These are phyloP conservation scores for Drosophila saltans DNA, from an alignment of 1,140 invertebrate species.

Conservation along the genomic window DNA sequence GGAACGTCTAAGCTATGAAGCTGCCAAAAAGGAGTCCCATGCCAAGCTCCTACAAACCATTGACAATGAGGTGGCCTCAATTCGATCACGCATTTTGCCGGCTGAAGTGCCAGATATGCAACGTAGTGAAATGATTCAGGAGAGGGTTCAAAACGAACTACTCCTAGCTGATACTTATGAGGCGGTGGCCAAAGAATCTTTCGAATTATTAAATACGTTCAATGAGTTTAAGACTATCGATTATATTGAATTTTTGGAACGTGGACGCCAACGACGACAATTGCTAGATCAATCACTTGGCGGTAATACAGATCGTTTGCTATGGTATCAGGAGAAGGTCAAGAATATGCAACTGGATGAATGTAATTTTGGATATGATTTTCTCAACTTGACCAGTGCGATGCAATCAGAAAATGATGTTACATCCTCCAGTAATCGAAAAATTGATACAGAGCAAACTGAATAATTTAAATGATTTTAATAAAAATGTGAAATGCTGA, in stretches of 20 bases:
- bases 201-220: conserved; percentile 48
- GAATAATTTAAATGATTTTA: background rate
- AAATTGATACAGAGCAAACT: background rate
- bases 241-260: conserved; percentile 70
- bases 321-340: conserved; percentile 64
- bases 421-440: background rate
- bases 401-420: background rate
- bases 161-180: conserved; percentile 50
- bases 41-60: conserved; percentile 51
- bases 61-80: conserved; percentile 64
- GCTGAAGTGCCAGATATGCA: conserved; percentile 61
- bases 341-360: conserved; percentile 47
- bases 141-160: conserved; percentile 56
- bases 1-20: conserved; percentile 68
- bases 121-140: conserved; percentile 69
- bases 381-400: conserved; percentile 24
- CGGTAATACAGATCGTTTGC: conserved; percentile 72
- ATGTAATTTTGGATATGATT: conserved; percentile 67
- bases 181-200: conserved; percentile 39
- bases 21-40: conserved; percentile 70
- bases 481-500: background rate
- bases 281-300: conserved; percentile 74
- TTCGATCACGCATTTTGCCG: conserved; percentile 71
- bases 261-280: conserved; percentile 63
- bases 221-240: conserved; percentile 61